Base-by-base conservation (phyloP, 1,140 invertebrate species). In the Mactra quadrangularis region DNA sequence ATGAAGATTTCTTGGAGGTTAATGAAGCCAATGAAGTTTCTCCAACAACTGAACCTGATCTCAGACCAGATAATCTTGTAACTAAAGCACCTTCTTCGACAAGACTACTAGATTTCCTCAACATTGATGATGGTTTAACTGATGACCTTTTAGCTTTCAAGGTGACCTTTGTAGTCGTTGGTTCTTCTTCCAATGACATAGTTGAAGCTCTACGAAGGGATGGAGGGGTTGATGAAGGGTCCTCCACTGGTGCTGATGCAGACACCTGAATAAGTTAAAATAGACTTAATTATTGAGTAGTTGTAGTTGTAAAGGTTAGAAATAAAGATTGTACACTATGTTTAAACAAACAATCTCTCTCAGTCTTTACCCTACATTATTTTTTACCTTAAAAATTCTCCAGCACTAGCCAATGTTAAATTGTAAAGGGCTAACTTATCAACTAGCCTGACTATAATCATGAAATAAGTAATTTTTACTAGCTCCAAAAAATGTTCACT, bases 91-190 rank as follows among this genome's bases (percentile, higher is more conserved):
- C 64, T 38, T 81, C 77, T 27, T 78, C 76, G 7, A 78, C 76
- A 66, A 78, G 68, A 31, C 64, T 81, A 31, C 33, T 70, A 3
- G 77, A 81, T 47, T 81, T 81, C 41, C 59, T 81, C 9, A 66
- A 47, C 19, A 81, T 19, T 4, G 66, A 81, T 19, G 66, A 19
- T 81, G 77, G 64, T 50, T 71, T 70, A 1, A 22, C 25, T 35
- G 52, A n/a, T 6, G 52, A 70, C 17, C 45, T 41, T 15, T 33
- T 59, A 9, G 45, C 19, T n/a, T 81, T 71, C 13, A 31, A n/a
- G 25, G 22, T 3, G 13, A 13, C 22, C 19, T 15, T 33, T 33
- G 47, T 22, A 0, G 59, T 15, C 41, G 15, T 25, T 13, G 29
- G 15, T 19, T 70, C 77, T 0, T 70, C 70, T 53, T 57, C 55